phyloP scores from a whole-genome alignment of 2,113 vertebrate genomes.

The Gymnocephalus cernua region DNA sequence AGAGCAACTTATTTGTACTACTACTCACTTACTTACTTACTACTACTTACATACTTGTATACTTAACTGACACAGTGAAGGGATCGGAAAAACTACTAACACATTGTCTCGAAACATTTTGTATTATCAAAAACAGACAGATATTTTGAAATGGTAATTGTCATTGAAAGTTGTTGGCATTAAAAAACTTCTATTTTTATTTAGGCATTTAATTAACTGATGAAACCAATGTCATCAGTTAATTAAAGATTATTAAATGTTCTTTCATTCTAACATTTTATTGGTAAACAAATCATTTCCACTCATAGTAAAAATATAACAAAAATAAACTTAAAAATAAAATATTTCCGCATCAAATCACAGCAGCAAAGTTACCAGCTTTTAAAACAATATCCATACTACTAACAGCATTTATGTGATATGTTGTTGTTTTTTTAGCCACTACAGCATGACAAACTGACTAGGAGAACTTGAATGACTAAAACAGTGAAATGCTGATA shows the following conservation, averaged over 20 bases:
- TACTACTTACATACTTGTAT: not conserved
- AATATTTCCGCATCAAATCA: not conserved
- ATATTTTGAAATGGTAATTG: not conserved
- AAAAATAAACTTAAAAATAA: not conserved
- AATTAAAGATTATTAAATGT: not conserved
- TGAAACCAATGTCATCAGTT: not conserved
- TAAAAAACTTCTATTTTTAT: not conserved
- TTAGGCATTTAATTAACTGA: too few species aligned
- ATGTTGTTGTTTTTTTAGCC: too few species aligned
- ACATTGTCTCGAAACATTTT: too few species aligned
- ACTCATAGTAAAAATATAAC: not conserved
- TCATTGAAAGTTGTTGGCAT: not conserved
- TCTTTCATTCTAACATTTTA: not conserved
- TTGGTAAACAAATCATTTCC: not conserved
- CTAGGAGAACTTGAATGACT: not conserved
- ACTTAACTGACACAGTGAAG: not conserved
- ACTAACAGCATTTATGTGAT: not conserved
- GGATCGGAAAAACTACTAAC: conserved; percentile 16
- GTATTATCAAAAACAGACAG: not conserved
- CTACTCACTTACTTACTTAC: too few species aligned
- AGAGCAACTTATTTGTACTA: not conserved
- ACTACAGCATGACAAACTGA: not conserved
- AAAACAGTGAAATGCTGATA: not conserved
- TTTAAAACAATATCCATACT: not conserved
- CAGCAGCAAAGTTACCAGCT: not conserved